Percentiles rank a stretch among this genome's conserved stretches.
Evolutionary conservation across 2,888 invertebrate genomes (phyloP).

Genomic region (Hirtodrosophila trivittata): DNA sequence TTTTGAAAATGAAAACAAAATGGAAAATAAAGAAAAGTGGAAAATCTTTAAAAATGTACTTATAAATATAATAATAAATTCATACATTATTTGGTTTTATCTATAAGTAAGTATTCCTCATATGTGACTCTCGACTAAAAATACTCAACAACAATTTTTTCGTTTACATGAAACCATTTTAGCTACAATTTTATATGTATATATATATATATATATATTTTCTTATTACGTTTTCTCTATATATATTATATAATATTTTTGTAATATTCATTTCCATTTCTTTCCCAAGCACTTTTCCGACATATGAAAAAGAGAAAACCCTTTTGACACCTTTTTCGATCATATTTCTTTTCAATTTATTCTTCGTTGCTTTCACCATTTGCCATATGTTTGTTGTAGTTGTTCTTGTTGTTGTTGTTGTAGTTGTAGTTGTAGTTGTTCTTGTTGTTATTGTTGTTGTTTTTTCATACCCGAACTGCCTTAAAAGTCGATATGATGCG

Average conservation of each 20-base stretch:
- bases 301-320: too few relatives aligned
- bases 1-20: neutral
- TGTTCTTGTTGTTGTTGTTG: conserved; percentile 27
- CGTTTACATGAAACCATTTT: conserved; percentile 83
- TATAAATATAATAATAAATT: conserved; percentile 40
- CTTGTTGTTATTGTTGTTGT: conserved; percentile 30
- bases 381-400: conserved; percentile 64
- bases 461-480: conserved; percentile 38
- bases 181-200: conserved; percentile 66
- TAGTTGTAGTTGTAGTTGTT: conserved; percentile 22
- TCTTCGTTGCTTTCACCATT: conserved; percentile 68
- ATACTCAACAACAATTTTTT: conserved; percentile 82
- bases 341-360: conserved; percentile 12
- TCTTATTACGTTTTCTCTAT: conserved; percentile 9
- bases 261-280: conserved; percentile 11
- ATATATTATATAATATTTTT: neutral
- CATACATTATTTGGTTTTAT: conserved; percentile 29
- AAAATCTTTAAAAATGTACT: neutral
- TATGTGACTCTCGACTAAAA: conserved; percentile 73
- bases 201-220: conserved; percentile 30
- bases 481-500: conserved; percentile 16
- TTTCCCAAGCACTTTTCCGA: conserved; percentile 12
- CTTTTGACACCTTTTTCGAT: neutral
- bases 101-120: conserved; percentile 13
- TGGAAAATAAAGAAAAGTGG: neutral